Conservation (phyloP, 35 echinoderm and acorn worm genomes). For the Apostichopus californicus region DNA sequence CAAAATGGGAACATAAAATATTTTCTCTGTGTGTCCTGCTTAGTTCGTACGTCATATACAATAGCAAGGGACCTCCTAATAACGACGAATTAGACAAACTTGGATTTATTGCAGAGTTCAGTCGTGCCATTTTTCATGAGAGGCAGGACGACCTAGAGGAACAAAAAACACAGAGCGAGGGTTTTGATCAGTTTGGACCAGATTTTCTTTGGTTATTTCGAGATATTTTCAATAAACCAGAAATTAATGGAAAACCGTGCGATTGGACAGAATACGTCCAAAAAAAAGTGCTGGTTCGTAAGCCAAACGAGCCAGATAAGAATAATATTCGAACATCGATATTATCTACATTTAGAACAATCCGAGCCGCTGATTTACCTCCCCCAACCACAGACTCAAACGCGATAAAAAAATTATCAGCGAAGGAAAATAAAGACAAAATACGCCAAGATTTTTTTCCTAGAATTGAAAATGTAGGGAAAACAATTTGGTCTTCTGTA, state of each 20-base stretch:
- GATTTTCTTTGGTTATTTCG: background rate
- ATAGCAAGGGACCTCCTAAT: background rate
- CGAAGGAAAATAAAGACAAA: background rate
- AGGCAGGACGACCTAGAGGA: background rate
- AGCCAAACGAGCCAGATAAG: background rate
- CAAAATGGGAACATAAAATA: constrained; percentile 11
- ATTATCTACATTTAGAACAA: background rate
- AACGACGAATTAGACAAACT: constrained; percentile 16
- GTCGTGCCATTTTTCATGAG: background rate
- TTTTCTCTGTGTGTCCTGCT: constrained; percentile 1
- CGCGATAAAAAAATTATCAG: background rate
- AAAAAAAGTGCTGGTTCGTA: background rate
- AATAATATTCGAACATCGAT: background rate
- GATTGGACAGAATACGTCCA: background rate
- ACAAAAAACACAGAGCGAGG: background rate
- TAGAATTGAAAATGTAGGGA: background rate
- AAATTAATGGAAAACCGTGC: background rate
- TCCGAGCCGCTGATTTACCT: background rate
- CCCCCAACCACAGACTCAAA: background rate
- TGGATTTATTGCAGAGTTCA: constrained; percentile 13
- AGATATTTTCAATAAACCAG: background rate
- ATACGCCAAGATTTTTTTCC: background rate
- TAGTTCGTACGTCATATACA: constrained; percentile 20
- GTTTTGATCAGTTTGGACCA: background rate
- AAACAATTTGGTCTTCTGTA: background rate